phyloP scores from a whole-genome alignment of 2,888 invertebrate species.

The Stramonita haemastoma region DNA sequence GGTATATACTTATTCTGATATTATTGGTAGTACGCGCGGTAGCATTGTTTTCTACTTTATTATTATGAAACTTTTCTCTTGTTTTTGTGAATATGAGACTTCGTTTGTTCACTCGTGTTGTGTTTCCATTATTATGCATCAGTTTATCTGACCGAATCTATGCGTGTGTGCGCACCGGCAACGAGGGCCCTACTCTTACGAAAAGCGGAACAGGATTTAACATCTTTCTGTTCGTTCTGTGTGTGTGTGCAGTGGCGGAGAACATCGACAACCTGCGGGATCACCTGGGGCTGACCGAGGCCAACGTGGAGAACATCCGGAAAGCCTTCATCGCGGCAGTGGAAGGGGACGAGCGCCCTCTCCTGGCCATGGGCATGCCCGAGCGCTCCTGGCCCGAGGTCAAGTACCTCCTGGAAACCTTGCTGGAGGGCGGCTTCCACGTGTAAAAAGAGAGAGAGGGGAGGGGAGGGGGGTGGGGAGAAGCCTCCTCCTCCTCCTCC shows the following conservation, averaged over 20 bases:
- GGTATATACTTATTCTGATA: too few species aligned
- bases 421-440: conserved; percentile 62
- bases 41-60: too few species aligned
- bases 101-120: too few species aligned
- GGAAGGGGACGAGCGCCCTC: conserved; percentile 66
- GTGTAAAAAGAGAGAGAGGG: conserved; percentile 40
- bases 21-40: too few species aligned
- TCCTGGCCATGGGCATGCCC: conserved; percentile 68
- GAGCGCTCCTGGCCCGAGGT: conserved; percentile 69
- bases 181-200: too few species aligned
- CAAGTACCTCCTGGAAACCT: conserved; percentile 57
- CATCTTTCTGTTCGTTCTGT: too few species aligned
- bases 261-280: conserved; percentile 61
- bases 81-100: too few species aligned
- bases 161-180: too few species aligned
- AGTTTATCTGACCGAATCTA: too few species aligned
- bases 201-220: too few species aligned
- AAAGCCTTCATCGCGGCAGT: conserved; percentile 61
- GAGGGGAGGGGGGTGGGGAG: background rate
- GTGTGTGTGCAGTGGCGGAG: conserved; percentile 36
- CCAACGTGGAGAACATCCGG: conserved; percentile 61
- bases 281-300: conserved; percentile 61
- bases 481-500: background rate
- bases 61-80: too few species aligned
- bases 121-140: too few species aligned